phyloP scores from a whole-genome alignment of 2,888 invertebrate genomes.

The Diarsia rubi region DNA sequence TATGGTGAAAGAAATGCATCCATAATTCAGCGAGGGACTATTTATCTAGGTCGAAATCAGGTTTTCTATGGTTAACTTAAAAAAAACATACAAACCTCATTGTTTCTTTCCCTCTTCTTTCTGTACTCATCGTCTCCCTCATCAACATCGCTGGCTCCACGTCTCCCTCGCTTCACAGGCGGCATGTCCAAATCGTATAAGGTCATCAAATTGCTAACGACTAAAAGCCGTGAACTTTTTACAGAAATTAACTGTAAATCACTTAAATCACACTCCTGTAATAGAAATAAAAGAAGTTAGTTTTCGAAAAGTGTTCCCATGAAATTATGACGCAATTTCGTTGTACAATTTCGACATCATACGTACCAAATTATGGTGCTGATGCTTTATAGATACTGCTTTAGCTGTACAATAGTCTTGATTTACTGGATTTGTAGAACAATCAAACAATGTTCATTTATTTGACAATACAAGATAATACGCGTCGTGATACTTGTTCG shows the following conservation, averaged over 20 bases:
- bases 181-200: constrained; percentile 81
- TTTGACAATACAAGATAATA: neutral
- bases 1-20: neutral
- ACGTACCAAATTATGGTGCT: constrained; percentile 30
- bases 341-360: constrained; percentile 1
- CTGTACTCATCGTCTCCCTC: constrained; percentile 94
- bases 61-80: neutral
- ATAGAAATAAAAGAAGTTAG: constrained; percentile 5
- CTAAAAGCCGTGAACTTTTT: constrained; percentile 14
- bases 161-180: constrained; percentile 83
- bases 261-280: constrained; percentile 27
- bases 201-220: constrained; percentile 81
- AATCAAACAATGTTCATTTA: neutral
- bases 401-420: neutral
- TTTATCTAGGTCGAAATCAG: neutral
- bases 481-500: constrained; percentile 1
- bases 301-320: constrained; percentile 27
- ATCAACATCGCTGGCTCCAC: constrained; percentile 91
- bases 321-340: constrained; percentile 57
- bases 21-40: neutral
- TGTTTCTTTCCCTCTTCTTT: constrained; percentile 94
- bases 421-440: neutral
- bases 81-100: constrained; percentile 90
- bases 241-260: constrained; percentile 21
- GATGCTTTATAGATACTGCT: neutral